Conservation (phyloP, 2,888 invertebrate genomes). For the Syrista parreyssii region DNA sequence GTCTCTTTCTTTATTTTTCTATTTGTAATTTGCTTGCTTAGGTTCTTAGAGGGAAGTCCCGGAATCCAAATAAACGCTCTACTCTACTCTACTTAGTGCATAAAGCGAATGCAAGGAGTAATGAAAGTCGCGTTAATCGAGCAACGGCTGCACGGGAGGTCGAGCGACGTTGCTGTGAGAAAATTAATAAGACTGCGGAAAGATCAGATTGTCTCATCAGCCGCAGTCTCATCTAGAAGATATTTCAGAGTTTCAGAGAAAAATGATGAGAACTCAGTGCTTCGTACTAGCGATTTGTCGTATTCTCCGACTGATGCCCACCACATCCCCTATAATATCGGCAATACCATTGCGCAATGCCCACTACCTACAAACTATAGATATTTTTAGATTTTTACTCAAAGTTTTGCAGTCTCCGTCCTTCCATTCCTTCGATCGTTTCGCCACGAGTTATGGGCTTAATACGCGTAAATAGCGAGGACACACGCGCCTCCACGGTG, state of each 20-base stretch:
- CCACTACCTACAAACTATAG: constrained; percentile 24
- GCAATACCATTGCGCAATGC: constrained; percentile 2
- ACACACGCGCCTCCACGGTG: constrained; percentile 33
- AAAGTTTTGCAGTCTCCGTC: too few species aligned
- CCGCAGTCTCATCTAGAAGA: constrained; percentile 59
- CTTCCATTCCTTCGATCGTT: too few species aligned
- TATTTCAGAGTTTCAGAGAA: constrained; percentile 60
- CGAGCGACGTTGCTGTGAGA: background rate
- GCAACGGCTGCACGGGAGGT: background rate
- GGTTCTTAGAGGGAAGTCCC: too few species aligned
- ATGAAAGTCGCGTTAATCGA: constrained; percentile 39
- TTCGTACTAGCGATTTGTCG: constrained; percentile 11
- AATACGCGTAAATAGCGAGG: constrained; percentile 36
- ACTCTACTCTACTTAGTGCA: too few species aligned
- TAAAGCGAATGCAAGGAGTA: constrained; percentile 43
- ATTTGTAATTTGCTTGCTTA: too few species aligned
- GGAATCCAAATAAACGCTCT: too few species aligned
- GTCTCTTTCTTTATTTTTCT: too few species aligned
- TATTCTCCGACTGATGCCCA: background rate
- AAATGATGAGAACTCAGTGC: constrained; percentile 34
- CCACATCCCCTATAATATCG: background rate
- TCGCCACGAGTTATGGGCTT: constrained; percentile 26
- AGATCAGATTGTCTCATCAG: constrained; percentile 42
- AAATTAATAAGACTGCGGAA: constrained; percentile 13
- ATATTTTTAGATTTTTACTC: constrained; percentile 49